phyloP scores from a whole-genome alignment of 2,797 vertebrate genomes.

The Rhinichthys osculus region DNA sequence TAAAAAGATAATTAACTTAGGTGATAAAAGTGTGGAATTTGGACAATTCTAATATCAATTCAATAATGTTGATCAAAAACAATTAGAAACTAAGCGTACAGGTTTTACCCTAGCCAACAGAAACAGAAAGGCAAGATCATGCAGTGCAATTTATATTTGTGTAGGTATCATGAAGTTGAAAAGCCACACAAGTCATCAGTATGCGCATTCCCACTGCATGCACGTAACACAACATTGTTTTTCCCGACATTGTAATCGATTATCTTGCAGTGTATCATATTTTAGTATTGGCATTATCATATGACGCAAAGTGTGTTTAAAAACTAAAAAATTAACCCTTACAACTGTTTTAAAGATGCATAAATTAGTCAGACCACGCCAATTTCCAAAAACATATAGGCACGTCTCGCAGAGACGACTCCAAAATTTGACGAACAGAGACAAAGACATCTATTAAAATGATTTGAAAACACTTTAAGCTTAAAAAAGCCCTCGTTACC shows the following conservation, averaged over 20 bases:
- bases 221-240: neutral
- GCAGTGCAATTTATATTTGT: neutral
- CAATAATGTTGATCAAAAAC: neutral
- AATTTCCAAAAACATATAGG: neutral
- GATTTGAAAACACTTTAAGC: neutral
- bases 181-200: neutral
- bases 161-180: neutral
- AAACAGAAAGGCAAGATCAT: neutral
- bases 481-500: conserved; percentile 56
- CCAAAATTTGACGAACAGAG: neutral
- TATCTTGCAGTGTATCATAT: neutral
- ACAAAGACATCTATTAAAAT: neutral
- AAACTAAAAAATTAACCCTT: neutral
- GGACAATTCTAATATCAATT: neutral
- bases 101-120: neutral
- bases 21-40: neutral
- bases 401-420: neutral
- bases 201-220: neutral
- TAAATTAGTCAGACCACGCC: neutral
- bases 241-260: neutral
- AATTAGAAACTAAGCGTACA: neutral
- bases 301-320: neutral
- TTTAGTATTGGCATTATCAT: neutral
- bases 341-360: neutral
- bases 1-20: neutral